Evolutionary conservation across 1,140 invertebrate species (phyloP), one percentile per base, ranked within the genome.

Genomic region (Bombus huntii): DNA sequence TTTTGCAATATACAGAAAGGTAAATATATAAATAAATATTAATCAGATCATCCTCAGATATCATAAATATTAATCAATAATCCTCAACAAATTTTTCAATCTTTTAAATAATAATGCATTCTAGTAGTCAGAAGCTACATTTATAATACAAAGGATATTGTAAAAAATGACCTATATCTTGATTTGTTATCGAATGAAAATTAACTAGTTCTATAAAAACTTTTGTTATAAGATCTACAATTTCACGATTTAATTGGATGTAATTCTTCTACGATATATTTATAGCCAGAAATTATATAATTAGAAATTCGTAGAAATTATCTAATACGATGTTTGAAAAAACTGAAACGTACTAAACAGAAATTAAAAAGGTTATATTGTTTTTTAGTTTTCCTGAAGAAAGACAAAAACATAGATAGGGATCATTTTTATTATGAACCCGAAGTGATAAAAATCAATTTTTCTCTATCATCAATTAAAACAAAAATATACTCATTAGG

Each of bases 1-100:
- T 98, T 37, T 91, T 98, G 3, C 94, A 94, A 91, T 98, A 97
- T 93, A 96, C 96, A 2, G 97, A 98, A 91, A 96, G 96, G 96
- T 97, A 53, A 74, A 66, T 25, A 13, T 39, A 25, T n/a, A 28
- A 28, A 66, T 34, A 66, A 34, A 66, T 66, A 66, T 66, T 34
- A 34, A 15, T 66, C 5, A 22, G 15, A 53, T 53, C 18, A 53
- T 53, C 18, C 47, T 53, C 57, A 13, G 1, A 34, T 34, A 34
- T 34, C 34, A 66, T 34, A 66, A 34, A 66, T 66, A 66, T 66
- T 34, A 34, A 15, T 66, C 5, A 22, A 53, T 53, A 53, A 53
- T 53, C 47, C 47, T 53, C 57, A 13, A 12, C 1, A 59, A 59
- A 62, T n/a, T 62, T 62, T 62, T 28, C 3, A 28, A 62, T 28